Evolutionary conservation across 2,888 invertebrate species (phyloP).

Genomic region (Neoaliturus tenellus): DNA sequence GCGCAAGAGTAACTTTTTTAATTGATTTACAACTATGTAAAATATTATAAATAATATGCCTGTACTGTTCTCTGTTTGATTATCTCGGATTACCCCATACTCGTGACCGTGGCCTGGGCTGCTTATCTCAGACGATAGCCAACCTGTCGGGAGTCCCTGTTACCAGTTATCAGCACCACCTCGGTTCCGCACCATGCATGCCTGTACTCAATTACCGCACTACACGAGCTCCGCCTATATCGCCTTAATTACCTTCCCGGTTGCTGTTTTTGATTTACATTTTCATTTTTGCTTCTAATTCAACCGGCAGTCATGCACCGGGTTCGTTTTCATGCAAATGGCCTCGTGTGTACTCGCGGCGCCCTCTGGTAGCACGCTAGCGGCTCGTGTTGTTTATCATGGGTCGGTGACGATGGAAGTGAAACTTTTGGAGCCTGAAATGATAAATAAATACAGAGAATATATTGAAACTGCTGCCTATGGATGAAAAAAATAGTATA

Average conservation of each 20-base stretch:
- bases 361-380: not conserved
- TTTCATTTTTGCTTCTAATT: not conserved
- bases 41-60: too few relatives aligned
- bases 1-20: too few relatives aligned
- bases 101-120: not conserved
- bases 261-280: conserved; percentile 7
- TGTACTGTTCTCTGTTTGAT: too few relatives aligned
- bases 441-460: too few relatives aligned
- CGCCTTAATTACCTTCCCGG: not conserved
- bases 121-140: not conserved
- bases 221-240: not conserved
- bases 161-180: not conserved
- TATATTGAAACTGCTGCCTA: too few relatives aligned
- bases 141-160: not conserved
- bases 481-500: too few relatives aligned
- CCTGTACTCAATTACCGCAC: not conserved
- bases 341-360: not conserved
- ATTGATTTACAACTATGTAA: too few relatives aligned
- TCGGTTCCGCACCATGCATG: not conserved
- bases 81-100: too few relatives aligned
- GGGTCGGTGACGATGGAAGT: too few relatives aligned
- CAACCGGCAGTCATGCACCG: not conserved
- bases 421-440: too few relatives aligned
- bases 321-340: conserved; percentile 3
- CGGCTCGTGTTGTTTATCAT: not conserved